A percentile compares a stretch with the other conserved stretches of the same genome.
Evolutionary conservation across 1,140 invertebrate species (phyloP).

Genomic region (Saccostrea glomerata): DNA sequence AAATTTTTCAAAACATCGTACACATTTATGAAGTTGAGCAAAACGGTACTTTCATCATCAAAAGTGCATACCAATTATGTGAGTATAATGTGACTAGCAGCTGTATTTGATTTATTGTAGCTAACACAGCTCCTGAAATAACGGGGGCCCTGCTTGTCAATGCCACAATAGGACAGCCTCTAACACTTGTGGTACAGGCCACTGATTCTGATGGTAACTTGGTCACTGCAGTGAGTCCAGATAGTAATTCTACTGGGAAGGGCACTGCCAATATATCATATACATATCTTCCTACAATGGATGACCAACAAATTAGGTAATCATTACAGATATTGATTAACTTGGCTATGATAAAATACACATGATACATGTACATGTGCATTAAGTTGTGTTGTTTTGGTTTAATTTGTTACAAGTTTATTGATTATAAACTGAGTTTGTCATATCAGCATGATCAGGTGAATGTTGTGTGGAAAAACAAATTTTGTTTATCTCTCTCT

Average conservation of each 20-base stretch:
- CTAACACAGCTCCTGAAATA: constrained; percentile 27
- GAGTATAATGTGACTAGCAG: background rate
- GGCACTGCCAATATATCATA: background rate
- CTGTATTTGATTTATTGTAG: background rate
- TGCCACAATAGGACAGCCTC: constrained; percentile 30
- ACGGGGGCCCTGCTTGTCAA: constrained; percentile 25
- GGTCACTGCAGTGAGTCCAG: constrained; percentile 22
- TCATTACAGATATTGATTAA: background rate
- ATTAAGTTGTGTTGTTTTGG: no score
- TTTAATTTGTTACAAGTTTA: no score
- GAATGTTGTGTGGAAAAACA: no score
- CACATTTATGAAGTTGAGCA: no score
- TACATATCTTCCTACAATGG: background rate
- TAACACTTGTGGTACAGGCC: background rate
- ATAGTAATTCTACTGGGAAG: background rate
- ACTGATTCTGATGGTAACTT: constrained; percentile 20
- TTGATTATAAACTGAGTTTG: no score
- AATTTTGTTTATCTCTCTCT: no score
- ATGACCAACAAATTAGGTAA: constrained; percentile 7
- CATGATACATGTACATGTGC: no score
- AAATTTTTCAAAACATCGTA: no score
- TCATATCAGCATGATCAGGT: no score
- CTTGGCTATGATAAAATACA: no score
- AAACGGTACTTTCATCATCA: no score
- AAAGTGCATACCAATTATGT: no score